Conservation (phyloP, 2,797 vertebrate genomes). For the Neoniphon sammara region DNA sequence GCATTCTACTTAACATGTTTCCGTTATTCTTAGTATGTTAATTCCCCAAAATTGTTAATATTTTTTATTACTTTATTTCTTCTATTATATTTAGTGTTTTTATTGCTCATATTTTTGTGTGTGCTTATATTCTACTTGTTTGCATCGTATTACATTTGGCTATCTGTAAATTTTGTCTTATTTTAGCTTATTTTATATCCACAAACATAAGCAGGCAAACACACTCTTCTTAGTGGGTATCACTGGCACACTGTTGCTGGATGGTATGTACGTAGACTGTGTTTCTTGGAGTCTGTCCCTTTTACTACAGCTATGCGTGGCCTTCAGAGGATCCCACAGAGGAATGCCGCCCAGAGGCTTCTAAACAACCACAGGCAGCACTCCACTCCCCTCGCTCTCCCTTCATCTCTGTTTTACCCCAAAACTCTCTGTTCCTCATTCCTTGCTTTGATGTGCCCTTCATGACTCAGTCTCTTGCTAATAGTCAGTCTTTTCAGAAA, state of each 20-base stretch:
- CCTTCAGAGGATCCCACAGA: constrained; percentile 63
- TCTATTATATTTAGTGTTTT: not conserved
- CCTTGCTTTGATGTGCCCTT: constrained; percentile 25
- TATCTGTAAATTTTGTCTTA: not conserved
- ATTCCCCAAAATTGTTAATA: not conserved
- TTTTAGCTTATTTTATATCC: not conserved
- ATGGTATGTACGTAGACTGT: constrained; percentile 45
- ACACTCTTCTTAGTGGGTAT: constrained; percentile 16
- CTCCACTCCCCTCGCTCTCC: constrained; percentile 37
- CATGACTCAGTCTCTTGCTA: constrained; percentile 32
- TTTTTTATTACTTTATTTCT: constrained; percentile 8
- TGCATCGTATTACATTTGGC: not conserved
- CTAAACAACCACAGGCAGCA: constrained; percentile 62
- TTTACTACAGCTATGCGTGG: constrained; percentile 64
- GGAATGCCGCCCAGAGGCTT: constrained; percentile 68
- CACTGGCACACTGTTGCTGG: constrained; percentile 49
- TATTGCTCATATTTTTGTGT: not conserved
- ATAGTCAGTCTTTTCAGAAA: constrained; percentile 8
- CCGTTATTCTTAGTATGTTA: too few relatives aligned
- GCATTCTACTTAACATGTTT: not conserved
- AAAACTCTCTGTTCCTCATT: constrained; percentile 51
- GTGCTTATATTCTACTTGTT: not conserved
- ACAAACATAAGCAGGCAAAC: constrained; percentile 30
- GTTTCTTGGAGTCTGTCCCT: constrained; percentile 25
- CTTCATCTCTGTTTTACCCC: constrained; percentile 30